Conservation (phyloP, 1,140 invertebrate species). For the Ceratitis capitata region DNA sequence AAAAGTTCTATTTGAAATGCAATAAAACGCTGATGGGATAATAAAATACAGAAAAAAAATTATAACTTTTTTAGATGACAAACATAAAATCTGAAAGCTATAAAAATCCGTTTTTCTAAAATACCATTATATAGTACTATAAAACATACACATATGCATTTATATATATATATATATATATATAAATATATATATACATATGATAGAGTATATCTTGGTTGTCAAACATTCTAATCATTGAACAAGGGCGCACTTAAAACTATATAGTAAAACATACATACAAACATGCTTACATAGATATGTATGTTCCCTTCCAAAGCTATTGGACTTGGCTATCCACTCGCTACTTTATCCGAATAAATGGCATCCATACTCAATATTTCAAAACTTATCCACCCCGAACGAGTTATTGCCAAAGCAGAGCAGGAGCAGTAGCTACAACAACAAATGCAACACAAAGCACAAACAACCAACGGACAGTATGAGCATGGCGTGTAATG, state of each 20-base stretch:
- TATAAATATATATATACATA: not conserved
- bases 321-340: constrained; percentile 11
- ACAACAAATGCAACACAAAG: not conserved
- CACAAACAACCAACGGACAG: not conserved
- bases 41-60: not conserved
- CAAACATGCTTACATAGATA: not conserved
- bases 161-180: not conserved
- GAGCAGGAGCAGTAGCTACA: not conserved
- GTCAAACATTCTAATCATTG: not conserved
- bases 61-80: not conserved
- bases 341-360: not conserved
- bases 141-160: not conserved
- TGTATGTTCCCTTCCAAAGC: not conserved
- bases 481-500: not conserved
- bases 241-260: not conserved
- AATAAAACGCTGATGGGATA: not conserved
- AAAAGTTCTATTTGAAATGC: not conserved
- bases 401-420: constrained; percentile 38
- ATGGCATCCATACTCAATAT: constrained; percentile 39
- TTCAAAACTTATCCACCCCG: constrained; percentile 39
- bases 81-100: not conserved
- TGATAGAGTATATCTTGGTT: not conserved
- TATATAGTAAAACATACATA: not conserved
- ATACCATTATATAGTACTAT: not conserved
- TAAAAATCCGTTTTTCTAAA: constrained; percentile 4